Evolutionary conservation across 2,113 vertebrate species (phyloP).

Genomic region (Aix galericulata): DNA sequence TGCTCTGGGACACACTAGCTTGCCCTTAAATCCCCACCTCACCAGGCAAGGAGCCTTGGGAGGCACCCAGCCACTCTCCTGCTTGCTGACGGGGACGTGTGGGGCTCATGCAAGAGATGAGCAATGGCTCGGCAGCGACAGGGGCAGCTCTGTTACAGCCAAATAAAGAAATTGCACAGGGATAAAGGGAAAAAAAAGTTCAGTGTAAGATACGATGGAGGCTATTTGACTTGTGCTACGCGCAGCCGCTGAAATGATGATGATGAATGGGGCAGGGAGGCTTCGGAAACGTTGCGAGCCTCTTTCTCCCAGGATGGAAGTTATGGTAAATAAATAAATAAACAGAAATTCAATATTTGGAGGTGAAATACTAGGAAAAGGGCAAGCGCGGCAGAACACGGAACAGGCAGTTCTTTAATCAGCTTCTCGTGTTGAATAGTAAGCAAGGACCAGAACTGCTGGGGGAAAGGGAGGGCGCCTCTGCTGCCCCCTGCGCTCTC

Average conservation of each 20-base stretch:
- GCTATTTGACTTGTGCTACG: conserved; percentile 36
- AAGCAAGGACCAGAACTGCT: neutral
- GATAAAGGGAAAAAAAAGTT: conserved; percentile 22
- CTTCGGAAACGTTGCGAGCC: neutral
- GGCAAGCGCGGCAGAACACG: neutral
- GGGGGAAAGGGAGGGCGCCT: neutral
- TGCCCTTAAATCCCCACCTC: no score
- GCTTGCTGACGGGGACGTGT: no score
- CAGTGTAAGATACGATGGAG: conserved; percentile 27
- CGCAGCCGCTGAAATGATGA: neutral
- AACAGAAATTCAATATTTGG: neutral
- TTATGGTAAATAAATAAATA: neutral
- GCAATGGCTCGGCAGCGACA: conserved; percentile 27
- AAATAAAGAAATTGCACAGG: conserved; percentile 17
- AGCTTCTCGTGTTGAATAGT: neutral
- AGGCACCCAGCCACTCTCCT: no score
- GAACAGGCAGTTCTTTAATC: neutral
- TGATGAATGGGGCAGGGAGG: neutral
- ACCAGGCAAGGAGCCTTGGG: no score
- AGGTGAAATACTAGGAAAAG: neutral
- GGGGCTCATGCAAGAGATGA: neutral
- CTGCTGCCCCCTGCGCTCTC: neutral
- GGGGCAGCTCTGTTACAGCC: neutral
- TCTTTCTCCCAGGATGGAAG: neutral
- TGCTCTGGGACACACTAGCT: no score